Conservation (phyloP, 1,140 invertebrate genomes). For the Bombus haemorrhoidalis region DNA sequence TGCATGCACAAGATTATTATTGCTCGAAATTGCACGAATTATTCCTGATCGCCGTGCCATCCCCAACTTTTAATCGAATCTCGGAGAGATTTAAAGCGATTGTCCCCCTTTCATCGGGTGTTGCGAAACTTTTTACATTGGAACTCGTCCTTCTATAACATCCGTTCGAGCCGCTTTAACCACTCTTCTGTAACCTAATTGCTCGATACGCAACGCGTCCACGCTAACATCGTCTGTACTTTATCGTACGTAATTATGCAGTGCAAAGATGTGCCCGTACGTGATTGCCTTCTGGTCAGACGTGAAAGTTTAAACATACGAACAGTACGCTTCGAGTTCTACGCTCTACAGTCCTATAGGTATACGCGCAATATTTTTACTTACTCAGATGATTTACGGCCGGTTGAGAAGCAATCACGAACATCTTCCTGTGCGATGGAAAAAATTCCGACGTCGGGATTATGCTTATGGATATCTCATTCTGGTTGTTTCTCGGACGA, state of each 20-base stretch:
- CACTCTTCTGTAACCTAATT: neutral
- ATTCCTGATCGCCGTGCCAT: neutral
- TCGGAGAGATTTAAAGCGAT: neutral
- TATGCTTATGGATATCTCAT: slow-evolving; percentile 77
- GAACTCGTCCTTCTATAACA: neutral
- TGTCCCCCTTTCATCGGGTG: neutral
- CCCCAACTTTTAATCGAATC: slow-evolving; percentile 23
- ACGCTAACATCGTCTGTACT: neutral
- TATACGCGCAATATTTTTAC: slow-evolving; percentile 32
- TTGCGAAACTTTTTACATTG: neutral
- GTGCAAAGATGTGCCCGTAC: neutral
- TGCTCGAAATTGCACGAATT: slow-evolving; percentile 1
- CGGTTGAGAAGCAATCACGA: slow-evolving; percentile 72
- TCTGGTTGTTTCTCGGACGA: slow-evolving; percentile 49
- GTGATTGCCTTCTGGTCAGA: neutral
- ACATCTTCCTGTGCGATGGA: slow-evolving; percentile 73
- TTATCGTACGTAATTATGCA: slow-evolving; percentile 15
- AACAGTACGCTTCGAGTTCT: neutral
- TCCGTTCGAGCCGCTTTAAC: too few relatives aligned
- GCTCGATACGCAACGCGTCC: neutral
- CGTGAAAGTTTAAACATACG: neutral
- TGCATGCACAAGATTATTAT: slow-evolving; percentile 27
- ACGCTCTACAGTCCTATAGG: neutral
- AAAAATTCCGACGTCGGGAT: slow-evolving; percentile 73
- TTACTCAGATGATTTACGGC: slow-evolving; percentile 73